These are phyloP conservation scores for Corythornis cristatus DNA, from an alignment of 2,113 vertebrate species.

Conservation along the genomic window DNA sequence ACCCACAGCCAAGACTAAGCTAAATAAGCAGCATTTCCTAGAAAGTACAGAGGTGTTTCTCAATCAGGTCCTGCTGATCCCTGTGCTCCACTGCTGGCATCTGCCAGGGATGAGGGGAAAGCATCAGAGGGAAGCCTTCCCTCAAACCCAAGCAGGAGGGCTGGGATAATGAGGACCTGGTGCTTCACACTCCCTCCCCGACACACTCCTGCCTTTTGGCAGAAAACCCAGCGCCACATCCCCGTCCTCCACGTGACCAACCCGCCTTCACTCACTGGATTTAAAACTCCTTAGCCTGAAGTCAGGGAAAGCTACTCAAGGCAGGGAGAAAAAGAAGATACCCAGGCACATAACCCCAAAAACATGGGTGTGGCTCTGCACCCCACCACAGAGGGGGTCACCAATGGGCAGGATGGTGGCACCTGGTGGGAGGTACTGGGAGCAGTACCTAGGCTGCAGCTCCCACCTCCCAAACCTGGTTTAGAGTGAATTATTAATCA, in stretches of 20 bases:
- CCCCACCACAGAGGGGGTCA: accelerated
- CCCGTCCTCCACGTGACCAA: not conserved
- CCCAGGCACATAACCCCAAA: not conserved
- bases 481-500: not conserved
- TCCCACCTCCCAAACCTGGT: not conserved
- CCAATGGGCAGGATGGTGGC: not conserved
- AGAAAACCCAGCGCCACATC: not conserved
- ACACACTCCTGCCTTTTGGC: not conserved
- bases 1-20: accelerated
- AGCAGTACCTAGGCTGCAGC: not conserved
- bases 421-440: accelerated
- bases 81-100: not conserved
- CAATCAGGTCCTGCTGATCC: not conserved
- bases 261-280: not conserved
- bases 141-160: not conserved
- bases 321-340: not conserved
- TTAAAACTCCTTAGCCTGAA: not conserved
- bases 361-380: not conserved
- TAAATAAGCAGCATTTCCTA: not conserved
- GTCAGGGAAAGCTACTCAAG: not conserved
- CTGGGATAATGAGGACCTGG: accelerated
- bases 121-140: not conserved
- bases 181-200: not conserved
- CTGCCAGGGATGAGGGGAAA: not conserved
- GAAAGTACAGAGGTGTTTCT: not conserved